A percentile compares a stretch with the other conserved stretches of the same genome.
Conservation (phyloP, 2,888 invertebrate species). For the Apotomis betuletana region DNA sequence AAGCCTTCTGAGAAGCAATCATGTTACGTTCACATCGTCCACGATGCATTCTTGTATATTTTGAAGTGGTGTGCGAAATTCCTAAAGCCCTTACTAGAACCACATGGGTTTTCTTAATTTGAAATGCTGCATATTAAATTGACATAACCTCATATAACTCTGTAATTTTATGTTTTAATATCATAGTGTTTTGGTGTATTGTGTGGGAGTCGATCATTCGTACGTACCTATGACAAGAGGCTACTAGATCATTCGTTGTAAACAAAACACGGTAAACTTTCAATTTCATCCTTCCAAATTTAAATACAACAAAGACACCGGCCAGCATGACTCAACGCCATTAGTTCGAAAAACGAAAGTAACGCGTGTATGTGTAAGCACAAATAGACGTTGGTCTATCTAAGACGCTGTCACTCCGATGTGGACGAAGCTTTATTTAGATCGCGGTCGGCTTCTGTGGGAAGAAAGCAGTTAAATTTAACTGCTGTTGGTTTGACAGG, state of each 20-base stretch:
- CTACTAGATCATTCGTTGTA: not conserved
- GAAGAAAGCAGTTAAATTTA: conserved; percentile 40
- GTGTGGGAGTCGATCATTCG: no score
- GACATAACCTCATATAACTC: no score
- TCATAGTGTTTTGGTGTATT: no score
- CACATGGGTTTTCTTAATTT: not conserved
- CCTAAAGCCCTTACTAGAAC: not conserved
- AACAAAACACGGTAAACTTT: conserved; percentile 1
- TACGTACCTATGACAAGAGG: not conserved
- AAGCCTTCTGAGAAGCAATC: conserved; percentile 19
- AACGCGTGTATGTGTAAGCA: conserved; percentile 21
- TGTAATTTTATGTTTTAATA: no score
- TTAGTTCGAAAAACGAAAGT: conserved; percentile 38
- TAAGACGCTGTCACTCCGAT: conserved; percentile 38
- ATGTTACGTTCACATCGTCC: conserved; percentile 10
- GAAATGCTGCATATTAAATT: not conserved
- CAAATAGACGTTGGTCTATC: conserved; percentile 40
- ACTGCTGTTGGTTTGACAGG: conserved; percentile 23
- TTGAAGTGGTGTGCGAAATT: not conserved
- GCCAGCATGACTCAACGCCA: conserved; percentile 33
- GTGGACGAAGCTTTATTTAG: conserved; percentile 35
- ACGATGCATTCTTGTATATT: conserved; percentile 6
- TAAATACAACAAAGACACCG: conserved; percentile 24
- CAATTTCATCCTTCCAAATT: conserved; percentile 21
- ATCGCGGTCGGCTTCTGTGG: conserved; percentile 30